Evolutionary conservation across 2,113 vertebrate genomes (phyloP), one percentile per base, ranked within the genome.

Genomic region (Alethe diademata): DNA sequence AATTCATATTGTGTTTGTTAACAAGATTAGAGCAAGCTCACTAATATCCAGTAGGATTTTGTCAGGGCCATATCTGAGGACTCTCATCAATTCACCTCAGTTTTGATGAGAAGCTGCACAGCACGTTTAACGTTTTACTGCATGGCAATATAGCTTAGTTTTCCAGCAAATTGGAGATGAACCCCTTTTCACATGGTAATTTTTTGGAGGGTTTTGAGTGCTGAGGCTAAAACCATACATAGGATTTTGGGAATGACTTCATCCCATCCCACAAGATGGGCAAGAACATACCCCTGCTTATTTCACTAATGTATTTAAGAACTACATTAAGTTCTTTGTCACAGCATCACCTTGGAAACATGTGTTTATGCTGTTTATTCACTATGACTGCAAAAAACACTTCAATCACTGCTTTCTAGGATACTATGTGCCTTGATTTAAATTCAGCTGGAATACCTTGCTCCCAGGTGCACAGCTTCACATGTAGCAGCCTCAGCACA

Each of bases 281-380:
- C 36, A 73, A 70, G 12, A 86, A 62, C 0, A 0, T 6, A 48
- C 3, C 56, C 35, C 17, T 51, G 12, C 54, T 61, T 23, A 28
- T 40, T 42, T 60, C 20, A 66, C 28, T 71, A 87, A 60, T 0
- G 26, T 53, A 50, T 8, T 4, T 14, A 22, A 92, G 38, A 89
- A 40, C 13, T 8, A 25, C 45, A 38, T 61, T 8, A 61, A 38
- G 33, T 29, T 43, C 67, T 53, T 20, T 72, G 33, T 25, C 62
- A 82, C 50, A 53, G 40, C 28, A 91, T 87, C 81, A 78, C 81
- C 78, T 36, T 75, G 50, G 74, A 82, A 93, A 93, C 81, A 53
- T 5, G 1, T 1, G 7, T 56, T 88, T 43, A 47, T 67, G 69
- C 36, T 78, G 78, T 51, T 95, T 60, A 67, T 28, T 57, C 40